Percentiles rank a stretch among this genome's conserved stretches.
Conservation (phyloP, 2,113 vertebrate species). For the Madoqua kirkii region DNA sequence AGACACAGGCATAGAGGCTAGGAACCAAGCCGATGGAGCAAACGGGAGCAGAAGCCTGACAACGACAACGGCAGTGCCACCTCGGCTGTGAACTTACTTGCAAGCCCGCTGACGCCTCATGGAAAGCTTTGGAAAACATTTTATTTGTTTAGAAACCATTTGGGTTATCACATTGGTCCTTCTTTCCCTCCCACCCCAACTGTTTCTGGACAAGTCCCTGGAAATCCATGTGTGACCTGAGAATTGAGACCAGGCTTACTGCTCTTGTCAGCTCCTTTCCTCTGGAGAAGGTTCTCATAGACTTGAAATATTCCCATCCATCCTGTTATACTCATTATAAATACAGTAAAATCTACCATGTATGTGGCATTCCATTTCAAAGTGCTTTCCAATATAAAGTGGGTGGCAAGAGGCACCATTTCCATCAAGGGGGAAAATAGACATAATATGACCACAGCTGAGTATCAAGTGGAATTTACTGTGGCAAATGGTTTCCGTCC, state of each 20-base stretch:
- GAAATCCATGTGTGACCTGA: constrained; percentile 28
- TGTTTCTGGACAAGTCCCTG: constrained; percentile 46
- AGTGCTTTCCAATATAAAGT: constrained; percentile 27
- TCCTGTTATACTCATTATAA: constrained; percentile 25
- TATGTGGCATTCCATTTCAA: constrained; percentile 37
- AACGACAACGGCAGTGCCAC: constrained; percentile 65
- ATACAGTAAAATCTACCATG: neutral
- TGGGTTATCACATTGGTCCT: constrained; percentile 71
- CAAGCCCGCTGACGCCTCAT: constrained; percentile 72
- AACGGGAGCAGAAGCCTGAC: constrained; percentile 70
- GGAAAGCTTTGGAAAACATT: constrained; percentile 78
- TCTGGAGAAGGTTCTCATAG: neutral
- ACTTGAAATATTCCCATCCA: constrained; percentile 3
- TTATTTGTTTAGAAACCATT: constrained; percentile 74
- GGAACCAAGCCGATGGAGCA: constrained; percentile 66
- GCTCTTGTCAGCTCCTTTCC: neutral
- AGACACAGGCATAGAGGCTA: constrained; percentile 70
- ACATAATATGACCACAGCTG: neutral
- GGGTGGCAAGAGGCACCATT: constrained; percentile 35
- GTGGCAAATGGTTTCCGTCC: neutral
- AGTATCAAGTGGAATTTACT: neutral
- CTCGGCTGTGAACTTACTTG: constrained; percentile 72
- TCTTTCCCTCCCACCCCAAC: constrained; percentile 63
- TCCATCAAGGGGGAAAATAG: neutral
- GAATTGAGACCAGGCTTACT: constrained; percentile 26